Conservation (phyloP, 1,140 invertebrate genomes). For the Lucilia sericata region DNA sequence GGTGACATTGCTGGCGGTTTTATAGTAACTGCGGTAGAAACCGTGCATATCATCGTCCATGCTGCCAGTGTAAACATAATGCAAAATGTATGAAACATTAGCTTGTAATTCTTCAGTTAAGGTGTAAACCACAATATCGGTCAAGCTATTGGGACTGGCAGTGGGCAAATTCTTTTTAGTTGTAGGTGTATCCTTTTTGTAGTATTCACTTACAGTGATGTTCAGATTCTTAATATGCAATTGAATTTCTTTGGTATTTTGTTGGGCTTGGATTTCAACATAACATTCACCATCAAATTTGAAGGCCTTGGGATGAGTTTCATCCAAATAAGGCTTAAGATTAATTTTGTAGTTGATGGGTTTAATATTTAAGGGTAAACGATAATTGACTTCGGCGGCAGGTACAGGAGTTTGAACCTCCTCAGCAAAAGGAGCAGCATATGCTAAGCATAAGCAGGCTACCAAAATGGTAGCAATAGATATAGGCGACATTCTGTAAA, state of each 20-base stretch:
- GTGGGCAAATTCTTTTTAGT: slow-evolving; percentile 55
- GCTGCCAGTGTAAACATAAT: slow-evolving; percentile 70
- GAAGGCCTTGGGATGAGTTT: slow-evolving; percentile 70
- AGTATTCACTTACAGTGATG: slow-evolving; percentile 61
- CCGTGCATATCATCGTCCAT: slow-evolving; percentile 75
- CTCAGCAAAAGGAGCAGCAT: slow-evolving; percentile 44
- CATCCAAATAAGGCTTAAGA: slow-evolving; percentile 72
- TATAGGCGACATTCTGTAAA: slow-evolving; percentile 32
- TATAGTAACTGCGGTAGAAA: slow-evolving; percentile 85
- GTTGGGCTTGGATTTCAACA: slow-evolving; percentile 68
- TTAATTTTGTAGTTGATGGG: slow-evolving; percentile 76
- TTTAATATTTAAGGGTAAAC: slow-evolving; percentile 51
- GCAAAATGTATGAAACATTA: slow-evolving; percentile 65
- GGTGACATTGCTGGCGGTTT: slow-evolving; percentile 64
- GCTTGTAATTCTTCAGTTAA: slow-evolving; percentile 58
- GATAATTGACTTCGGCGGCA: slow-evolving; percentile 50
- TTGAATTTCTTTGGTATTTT: slow-evolving; percentile 68
- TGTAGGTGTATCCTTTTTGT: slow-evolving; percentile 52
- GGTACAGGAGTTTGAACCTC: slow-evolving; percentile 48
- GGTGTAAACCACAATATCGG: slow-evolving; percentile 60
- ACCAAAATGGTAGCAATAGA: slow-evolving; percentile 51
- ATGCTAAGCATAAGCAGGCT: slow-evolving; percentile 50
- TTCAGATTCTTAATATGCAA: slow-evolving; percentile 75
- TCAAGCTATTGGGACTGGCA: slow-evolving; percentile 51
- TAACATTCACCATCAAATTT: slow-evolving; percentile 73